Conservation (phyloP, 2,113 vertebrate species). For the Ancistrus triradiatus region DNA sequence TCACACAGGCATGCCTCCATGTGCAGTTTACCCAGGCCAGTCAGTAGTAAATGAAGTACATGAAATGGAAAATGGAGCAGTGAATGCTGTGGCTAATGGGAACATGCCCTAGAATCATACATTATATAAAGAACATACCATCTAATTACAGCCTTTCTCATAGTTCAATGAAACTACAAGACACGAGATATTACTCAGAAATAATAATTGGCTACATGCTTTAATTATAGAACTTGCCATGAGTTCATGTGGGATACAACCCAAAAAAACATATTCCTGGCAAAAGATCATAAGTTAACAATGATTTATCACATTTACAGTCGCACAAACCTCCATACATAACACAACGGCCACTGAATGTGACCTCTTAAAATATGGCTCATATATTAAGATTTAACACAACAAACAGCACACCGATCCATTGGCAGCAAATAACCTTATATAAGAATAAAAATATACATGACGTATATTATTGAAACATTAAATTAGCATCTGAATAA, state of each 20-base stretch:
- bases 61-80: too few relatives aligned
- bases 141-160: too few relatives aligned
- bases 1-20: too few relatives aligned
- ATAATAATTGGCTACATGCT: slow-evolving; percentile 8
- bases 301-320: slow-evolving; percentile 98
- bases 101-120: too few relatives aligned
- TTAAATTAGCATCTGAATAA: too few relatives aligned
- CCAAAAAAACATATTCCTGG: slow-evolving; percentile 6
- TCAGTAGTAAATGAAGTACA: too few relatives aligned
- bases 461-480: slow-evolving; percentile 82
- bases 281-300: slow-evolving; percentile 86
- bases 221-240: slow-evolving; percentile 40
- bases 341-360: slow-evolving; percentile 93
- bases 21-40: too few relatives aligned
- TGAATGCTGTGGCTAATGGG: too few relatives aligned
- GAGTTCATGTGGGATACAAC: slow-evolving; percentile 1
- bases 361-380: slow-evolving; percentile 92
- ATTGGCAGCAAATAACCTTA: slow-evolving; percentile 87
- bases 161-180: not conserved
- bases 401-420: slow-evolving; percentile 90
- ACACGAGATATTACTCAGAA: not conserved
- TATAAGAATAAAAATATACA: slow-evolving; percentile 98
- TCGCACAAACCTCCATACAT: slow-evolving; percentile 95
- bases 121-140: too few relatives aligned
- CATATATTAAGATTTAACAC: slow-evolving; percentile 99